Conservation (phyloP, 2,888 invertebrate genomes). For the Adela reaumurella region DNA sequence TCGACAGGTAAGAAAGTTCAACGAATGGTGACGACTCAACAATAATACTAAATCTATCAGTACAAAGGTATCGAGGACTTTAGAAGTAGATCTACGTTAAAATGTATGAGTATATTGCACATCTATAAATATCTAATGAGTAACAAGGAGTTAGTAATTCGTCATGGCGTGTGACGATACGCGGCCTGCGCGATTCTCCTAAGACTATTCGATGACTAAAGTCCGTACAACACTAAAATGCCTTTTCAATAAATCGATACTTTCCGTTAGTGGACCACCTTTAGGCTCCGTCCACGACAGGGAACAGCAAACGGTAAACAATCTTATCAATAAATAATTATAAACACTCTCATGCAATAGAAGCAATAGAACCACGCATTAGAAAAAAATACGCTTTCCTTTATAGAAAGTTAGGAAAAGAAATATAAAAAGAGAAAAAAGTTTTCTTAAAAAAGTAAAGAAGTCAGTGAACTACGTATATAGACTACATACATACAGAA, state of each 20-base stretch:
- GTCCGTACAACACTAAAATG: no score
- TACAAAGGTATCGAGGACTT: not conserved
- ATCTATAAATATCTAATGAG: not conserved
- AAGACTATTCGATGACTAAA: not conserved
- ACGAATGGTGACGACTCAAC: not conserved
- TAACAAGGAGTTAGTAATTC: not conserved
- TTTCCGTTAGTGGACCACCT: no score
- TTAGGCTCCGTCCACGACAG: no score
- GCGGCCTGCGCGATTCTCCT: not conserved
- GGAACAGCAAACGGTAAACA: no score
- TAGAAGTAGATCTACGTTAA: not conserved
- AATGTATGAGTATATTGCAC: not conserved
- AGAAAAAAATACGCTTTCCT: no score
- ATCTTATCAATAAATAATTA: no score
- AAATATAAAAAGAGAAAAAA: no score
- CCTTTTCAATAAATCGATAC: no score
- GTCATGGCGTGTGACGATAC: not conserved
- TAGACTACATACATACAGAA: not conserved
- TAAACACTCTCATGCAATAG: no score
- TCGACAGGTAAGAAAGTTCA: not conserved
- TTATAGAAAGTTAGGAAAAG: no score
- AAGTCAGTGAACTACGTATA: slow-evolving; percentile 1
- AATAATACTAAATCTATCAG: not conserved
- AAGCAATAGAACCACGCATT: no score
- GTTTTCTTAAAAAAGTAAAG: no score